A percentile compares a stretch with the other conserved stretches of the same genome.
phyloP scores from a whole-genome alignment of 2,113 vertebrate species.

The Kobus ellipsiprymnus region DNA sequence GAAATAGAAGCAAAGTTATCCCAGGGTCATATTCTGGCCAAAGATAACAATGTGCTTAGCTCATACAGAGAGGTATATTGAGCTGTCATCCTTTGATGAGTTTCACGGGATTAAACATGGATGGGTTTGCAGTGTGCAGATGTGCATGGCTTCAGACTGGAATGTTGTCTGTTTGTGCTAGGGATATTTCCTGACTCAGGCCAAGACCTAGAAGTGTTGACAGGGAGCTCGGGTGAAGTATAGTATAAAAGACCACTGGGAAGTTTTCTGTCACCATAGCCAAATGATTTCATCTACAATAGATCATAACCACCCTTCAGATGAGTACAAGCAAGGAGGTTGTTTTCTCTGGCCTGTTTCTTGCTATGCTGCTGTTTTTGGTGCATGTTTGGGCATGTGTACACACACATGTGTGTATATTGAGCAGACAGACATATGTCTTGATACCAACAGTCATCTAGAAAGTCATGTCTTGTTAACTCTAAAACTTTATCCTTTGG shows the following conservation, averaged over 20 bases:
- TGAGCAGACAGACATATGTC: neutral
- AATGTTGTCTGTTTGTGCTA: conserved; percentile 32
- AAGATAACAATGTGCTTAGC: conserved; percentile 44
- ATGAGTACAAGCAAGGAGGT: conserved; percentile 20
- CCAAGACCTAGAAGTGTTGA: conserved; percentile 61
- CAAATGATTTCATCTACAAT: conserved; percentile 63
- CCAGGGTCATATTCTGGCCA: neutral
- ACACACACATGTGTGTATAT: neutral
- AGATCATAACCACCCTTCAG: conserved; percentile 44
- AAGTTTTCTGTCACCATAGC: conserved; percentile 51
- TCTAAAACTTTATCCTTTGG: neutral
- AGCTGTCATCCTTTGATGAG: neutral
- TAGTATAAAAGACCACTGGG: conserved; percentile 61
- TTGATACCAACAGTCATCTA: neutral
- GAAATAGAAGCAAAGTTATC: neutral
- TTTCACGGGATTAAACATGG: neutral
- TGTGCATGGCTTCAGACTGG: conserved; percentile 13
- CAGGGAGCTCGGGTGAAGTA: conserved; percentile 57
- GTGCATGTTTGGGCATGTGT: neutral
- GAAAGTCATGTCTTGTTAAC: neutral
- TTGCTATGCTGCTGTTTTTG: neutral
- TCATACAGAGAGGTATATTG: neutral
- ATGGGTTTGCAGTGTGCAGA: conserved; percentile 28
- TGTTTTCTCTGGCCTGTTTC: neutral
- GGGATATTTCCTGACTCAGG: conserved; percentile 48